Percentiles rank a stretch among this genome's conserved stretches.
Evolutionary conservation across 2,113 vertebrate species (phyloP).

Genomic region (Oxyruncus cristatus): DNA sequence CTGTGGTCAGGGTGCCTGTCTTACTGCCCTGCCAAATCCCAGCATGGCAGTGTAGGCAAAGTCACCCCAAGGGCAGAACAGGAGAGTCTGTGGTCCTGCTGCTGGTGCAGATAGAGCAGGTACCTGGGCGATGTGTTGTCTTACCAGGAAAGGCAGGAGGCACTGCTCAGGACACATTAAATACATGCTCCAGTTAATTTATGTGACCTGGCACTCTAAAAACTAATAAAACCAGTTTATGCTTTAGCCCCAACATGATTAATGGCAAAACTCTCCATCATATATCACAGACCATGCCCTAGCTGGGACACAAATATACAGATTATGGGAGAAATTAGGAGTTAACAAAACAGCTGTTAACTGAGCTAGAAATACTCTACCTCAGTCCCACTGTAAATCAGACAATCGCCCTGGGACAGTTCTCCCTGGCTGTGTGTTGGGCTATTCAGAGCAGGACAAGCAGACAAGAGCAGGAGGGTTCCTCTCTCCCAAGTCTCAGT

Average conservation of each 20-base stretch:
- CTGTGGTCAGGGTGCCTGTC: accelerated
- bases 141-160: neutral
- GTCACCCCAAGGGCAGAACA: neutral
- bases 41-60: neutral
- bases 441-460: neutral
- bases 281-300: constrained; percentile 53
- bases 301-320: constrained; percentile 61
- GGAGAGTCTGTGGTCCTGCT: neutral
- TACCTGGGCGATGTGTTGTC: neutral
- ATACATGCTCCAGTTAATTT: constrained; percentile 25
- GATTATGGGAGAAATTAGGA: constrained; percentile 71
- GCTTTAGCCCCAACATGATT: constrained; percentile 66
- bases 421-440: neutral
- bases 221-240: constrained; percentile 63
- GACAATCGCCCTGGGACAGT: neutral
- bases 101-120: neutral
- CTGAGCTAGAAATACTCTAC: constrained; percentile 60
- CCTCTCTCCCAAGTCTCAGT: neutral
- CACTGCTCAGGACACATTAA: neutral
- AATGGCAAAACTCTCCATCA: constrained; percentile 61
- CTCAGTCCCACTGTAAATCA: constrained; percentile 70
- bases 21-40: neutral
- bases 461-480: neutral
- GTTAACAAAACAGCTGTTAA: constrained; percentile 74
- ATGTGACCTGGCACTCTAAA: constrained; percentile 47